Evolutionary conservation across 1,140 invertebrate genomes (phyloP).

Genomic region (Drosophila sturtevanti): DNA sequence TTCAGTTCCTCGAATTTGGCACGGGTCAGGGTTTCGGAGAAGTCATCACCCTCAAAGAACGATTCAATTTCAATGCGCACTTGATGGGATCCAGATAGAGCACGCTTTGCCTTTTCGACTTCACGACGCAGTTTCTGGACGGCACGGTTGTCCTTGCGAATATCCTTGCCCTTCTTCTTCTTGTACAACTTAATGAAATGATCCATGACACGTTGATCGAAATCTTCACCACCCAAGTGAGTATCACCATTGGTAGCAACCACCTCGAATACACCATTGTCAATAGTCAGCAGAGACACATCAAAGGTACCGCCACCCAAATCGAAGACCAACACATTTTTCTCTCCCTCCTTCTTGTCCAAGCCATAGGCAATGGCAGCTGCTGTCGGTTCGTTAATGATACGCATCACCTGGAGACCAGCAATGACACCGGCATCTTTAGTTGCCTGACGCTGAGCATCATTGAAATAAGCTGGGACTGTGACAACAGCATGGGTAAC

Average conservation of each 20-base stretch:
- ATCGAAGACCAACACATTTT: slow-evolving; percentile 99
- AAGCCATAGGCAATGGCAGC: slow-evolving; percentile 99
- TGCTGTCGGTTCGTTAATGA: slow-evolving; percentile 99
- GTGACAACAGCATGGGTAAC: slow-evolving; percentile 99
- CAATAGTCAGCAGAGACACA: slow-evolving; percentile 99
- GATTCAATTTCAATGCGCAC: slow-evolving; percentile 99
- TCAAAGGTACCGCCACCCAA: slow-evolving; percentile 99
- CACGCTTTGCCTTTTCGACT: slow-evolving; percentile 98
- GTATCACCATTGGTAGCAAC: slow-evolving; percentile 99
- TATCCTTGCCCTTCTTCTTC: slow-evolving; percentile 99
- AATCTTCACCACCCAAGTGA: slow-evolving; percentile 99
- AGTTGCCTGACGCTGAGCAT: slow-evolving; percentile 98
- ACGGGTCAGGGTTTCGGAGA: slow-evolving; percentile 99
- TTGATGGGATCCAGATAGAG: slow-evolving; percentile 96
- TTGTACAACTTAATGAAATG: slow-evolving; percentile 99
- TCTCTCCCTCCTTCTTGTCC: slow-evolving; percentile 99
- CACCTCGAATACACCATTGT: slow-evolving; percentile 96
- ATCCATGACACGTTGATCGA: slow-evolving; percentile 99
- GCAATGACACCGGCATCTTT: slow-evolving; percentile 96
- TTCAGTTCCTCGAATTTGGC: slow-evolving; percentile 99
- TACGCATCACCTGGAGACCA: slow-evolving; percentile 98
- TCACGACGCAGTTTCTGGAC: slow-evolving; percentile 98
- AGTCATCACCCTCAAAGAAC: slow-evolving; percentile 99
- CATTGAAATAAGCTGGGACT: slow-evolving; percentile 99
- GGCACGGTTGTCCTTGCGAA: slow-evolving; percentile 96